These are phyloP conservation scores for Acinonyx jubatus DNA, from an alignment of 2,113 vertebrate genomes.

Conservation along the genomic window DNA sequence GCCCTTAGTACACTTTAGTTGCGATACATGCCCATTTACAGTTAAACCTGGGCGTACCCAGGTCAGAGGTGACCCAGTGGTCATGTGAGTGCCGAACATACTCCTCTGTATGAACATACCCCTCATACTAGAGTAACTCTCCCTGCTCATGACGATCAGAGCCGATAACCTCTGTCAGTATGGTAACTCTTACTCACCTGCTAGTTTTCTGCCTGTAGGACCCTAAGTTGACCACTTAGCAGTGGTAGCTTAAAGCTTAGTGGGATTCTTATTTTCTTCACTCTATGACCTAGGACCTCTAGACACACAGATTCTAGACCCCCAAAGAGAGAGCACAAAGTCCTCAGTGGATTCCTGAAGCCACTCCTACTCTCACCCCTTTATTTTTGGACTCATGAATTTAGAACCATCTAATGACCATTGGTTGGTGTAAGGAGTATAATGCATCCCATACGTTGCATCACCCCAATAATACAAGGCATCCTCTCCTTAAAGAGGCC, in stretches of 20 bases:
- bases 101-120: neutral
- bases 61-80: neutral
- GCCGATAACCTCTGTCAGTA: neutral
- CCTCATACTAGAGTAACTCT: neutral
- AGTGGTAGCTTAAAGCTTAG: neutral
- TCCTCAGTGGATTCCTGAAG: neutral
- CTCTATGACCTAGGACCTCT: neutral
- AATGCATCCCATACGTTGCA: neutral
- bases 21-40: neutral
- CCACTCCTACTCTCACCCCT: neutral
- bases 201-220: neutral
- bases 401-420: neutral
- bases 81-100: neutral
- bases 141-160: neutral
- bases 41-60: neutral
- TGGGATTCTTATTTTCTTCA: neutral
- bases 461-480: neutral
- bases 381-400: neutral
- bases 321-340: neutral
- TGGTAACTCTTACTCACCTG: neutral
- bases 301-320: neutral
- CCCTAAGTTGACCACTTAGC: neutral
- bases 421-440: neutral
- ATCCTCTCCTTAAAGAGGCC: neutral
- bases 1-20: neutral